Evolutionary conservation across 2,888 invertebrate genomes (phyloP), one percentile per base, ranked within the genome.

Genomic region (Acleris sparsana): DNA sequence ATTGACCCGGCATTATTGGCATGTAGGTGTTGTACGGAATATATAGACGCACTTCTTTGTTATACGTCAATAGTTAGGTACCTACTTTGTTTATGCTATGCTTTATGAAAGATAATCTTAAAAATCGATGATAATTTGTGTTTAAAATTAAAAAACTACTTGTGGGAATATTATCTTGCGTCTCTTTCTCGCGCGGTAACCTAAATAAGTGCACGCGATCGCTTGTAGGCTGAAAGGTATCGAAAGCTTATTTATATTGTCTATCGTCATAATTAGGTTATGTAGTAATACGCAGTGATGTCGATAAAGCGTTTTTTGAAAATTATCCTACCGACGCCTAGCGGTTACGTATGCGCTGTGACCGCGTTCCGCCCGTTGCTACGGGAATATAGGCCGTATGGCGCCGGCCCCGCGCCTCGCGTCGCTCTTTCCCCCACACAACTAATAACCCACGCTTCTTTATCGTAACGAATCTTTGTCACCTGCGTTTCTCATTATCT

Each of bases 1-100:
- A 88, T 85, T 89, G 90, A 90, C 90, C 89, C 87, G 88, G 89
- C 85, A 79, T 82, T 86, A 86, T 89, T 89, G 85, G 85, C 80
- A 83, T 86, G 86, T 86, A 86, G 82, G 85, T 86, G 85, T 87
- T 79, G 77, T 78, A 72, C 73, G 75, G 33, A 33, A 33, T 80
- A 76, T 79, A 16, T 43, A 56, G 39, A 6, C 13, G 52, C 51
- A 51, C 82, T 85, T 79, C 85, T 88, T 88, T 89, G 86, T 88
- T 86, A 78, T 75, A 74, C 68, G 65, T 71, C 70, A 71, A 71
- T 72, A 70, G 70, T 69, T 18, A 46, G 17, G 52, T 39, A 48
- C n/a, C n/a, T n/a, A n/a, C 33, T 20, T 52, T 66, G 55, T 56
- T 56, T 49, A 43, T 43, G 17, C 51, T n/a, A 46, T 61, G 18